phyloP scores from a whole-genome alignment of 1,140 invertebrate genomes.

The Diorhabda elongata region DNA sequence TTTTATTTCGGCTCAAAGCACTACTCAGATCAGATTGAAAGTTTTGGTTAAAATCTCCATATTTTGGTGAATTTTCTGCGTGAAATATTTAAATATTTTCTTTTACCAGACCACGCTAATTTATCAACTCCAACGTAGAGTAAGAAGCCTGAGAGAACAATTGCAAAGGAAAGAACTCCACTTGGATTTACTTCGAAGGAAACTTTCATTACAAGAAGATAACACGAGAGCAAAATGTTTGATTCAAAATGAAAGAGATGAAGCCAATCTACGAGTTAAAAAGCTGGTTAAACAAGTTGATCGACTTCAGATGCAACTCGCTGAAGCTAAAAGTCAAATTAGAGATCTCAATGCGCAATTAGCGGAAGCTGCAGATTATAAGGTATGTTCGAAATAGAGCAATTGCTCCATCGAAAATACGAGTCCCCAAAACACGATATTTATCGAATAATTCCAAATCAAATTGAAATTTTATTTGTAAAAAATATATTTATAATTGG shows the following conservation, averaged over 20 bases:
- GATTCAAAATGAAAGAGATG: slow-evolving; percentile 67
- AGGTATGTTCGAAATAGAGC: slow-evolving; percentile 51
- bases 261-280: slow-evolving; percentile 67
- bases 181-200: slow-evolving; percentile 81
- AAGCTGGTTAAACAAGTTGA: slow-evolving; percentile 75
- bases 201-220: slow-evolving; percentile 77
- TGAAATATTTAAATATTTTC: no score
- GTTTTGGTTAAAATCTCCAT: no score
- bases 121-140: slow-evolving; percentile 76
- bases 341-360: slow-evolving; percentile 74
- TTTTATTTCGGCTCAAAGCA: no score
- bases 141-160: slow-evolving; percentile 79
- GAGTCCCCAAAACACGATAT: no score
- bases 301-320: slow-evolving; percentile 65
- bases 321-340: slow-evolving; percentile 65
- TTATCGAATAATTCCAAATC: no score
- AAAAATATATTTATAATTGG: no score
- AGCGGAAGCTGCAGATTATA: slow-evolving; percentile 77
- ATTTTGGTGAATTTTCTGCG: no score
- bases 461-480: no score
- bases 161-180: slow-evolving; percentile 87
- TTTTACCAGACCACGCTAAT: slow-evolving; percentile 68
- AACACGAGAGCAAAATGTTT: slow-evolving; percentile 60
- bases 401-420: no score
- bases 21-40: no score